Conservation (phyloP, 2,113 vertebrate species). For the Protobothrops flavoviridis region DNA sequence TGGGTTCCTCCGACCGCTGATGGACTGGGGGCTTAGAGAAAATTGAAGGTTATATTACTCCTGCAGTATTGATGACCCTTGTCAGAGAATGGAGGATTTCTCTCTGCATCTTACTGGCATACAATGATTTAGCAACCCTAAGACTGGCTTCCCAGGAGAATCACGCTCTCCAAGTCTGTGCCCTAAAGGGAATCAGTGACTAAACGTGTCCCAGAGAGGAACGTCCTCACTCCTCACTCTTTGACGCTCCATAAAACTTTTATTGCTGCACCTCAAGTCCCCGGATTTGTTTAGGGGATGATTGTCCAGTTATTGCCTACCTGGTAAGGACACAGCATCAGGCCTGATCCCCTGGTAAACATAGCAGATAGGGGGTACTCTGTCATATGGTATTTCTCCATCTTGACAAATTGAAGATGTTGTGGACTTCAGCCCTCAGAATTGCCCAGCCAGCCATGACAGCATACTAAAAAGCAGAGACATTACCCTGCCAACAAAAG, state of each 20-base stretch:
- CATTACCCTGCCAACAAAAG: too few relatives aligned
- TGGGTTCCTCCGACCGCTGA: neutral
- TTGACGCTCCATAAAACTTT: neutral
- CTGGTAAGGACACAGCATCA: neutral
- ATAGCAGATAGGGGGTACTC: neutral
- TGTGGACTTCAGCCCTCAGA: too few relatives aligned
- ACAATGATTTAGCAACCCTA: constrained; percentile 12
- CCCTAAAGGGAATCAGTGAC: neutral
- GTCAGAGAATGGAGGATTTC: neutral
- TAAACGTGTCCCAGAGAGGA: neutral
- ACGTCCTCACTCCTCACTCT: neutral
- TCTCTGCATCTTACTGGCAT: neutral
- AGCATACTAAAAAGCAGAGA: too few relatives aligned
- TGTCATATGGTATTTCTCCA: too few relatives aligned
- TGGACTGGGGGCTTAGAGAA: neutral
- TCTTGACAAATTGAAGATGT: too few relatives aligned
- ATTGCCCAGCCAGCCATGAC: neutral
- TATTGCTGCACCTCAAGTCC: fast-evolving
- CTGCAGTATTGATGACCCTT: neutral
- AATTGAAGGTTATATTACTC: neutral
- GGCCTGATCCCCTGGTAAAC: too few relatives aligned
- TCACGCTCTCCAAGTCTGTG: neutral
- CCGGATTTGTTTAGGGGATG: neutral
- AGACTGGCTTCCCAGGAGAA: neutral
- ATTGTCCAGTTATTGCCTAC: neutral